Percentiles rank a stretch among this genome's conserved stretches.
These are phyloP conservation scores for Maniola hyperantus DNA, from an alignment of 2,888 invertebrate genomes.

Conservation along the genomic window DNA sequence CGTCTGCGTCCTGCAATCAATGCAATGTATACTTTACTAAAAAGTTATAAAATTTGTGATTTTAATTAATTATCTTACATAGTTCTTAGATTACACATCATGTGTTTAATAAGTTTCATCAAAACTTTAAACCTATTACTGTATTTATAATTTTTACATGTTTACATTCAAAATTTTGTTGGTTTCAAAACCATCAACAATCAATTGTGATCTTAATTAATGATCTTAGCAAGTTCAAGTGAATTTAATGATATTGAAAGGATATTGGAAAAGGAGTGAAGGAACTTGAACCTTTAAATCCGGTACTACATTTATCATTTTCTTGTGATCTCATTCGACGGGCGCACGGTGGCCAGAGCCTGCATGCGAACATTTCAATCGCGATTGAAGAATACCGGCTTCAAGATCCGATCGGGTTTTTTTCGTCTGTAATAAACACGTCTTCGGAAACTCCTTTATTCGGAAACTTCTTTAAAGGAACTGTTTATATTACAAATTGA, in stretches of 20 bases:
- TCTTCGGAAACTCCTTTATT: slow-evolving; percentile 34
- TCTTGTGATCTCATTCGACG: slow-evolving; percentile 51
- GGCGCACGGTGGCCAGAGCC: slow-evolving; percentile 34
- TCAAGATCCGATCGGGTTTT: slow-evolving; percentile 53
- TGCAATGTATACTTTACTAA: too few relatives aligned
- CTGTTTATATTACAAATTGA: slow-evolving; percentile 9
- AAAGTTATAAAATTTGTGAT: too few relatives aligned
- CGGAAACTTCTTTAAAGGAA: slow-evolving; percentile 12
- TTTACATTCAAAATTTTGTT: too few relatives aligned
- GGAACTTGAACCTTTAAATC: slow-evolving; percentile 1
- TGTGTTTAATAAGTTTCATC: too few relatives aligned
- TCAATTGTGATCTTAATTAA: too few relatives aligned
- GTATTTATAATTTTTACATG: too few relatives aligned
- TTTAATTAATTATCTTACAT: too few relatives aligned
- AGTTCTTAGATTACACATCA: too few relatives aligned
- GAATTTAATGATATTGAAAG: slow-evolving; percentile 59
- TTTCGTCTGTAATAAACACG: slow-evolving; percentile 41
- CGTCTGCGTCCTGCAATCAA: too few relatives aligned
- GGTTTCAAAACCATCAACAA: too few relatives aligned
- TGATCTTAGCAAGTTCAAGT: too few relatives aligned
- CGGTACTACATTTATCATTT: slow-evolving; percentile 51
- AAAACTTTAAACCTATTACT: too few relatives aligned
- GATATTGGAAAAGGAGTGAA: slow-evolving; percentile 52
- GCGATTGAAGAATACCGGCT: slow-evolving; percentile 65
- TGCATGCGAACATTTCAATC: slow-evolving; percentile 69